These are phyloP conservation scores for Scelioninae gen. 1 DNA, from an alignment of 2,888 invertebrate genomes.

Conservation along the genomic window DNA sequence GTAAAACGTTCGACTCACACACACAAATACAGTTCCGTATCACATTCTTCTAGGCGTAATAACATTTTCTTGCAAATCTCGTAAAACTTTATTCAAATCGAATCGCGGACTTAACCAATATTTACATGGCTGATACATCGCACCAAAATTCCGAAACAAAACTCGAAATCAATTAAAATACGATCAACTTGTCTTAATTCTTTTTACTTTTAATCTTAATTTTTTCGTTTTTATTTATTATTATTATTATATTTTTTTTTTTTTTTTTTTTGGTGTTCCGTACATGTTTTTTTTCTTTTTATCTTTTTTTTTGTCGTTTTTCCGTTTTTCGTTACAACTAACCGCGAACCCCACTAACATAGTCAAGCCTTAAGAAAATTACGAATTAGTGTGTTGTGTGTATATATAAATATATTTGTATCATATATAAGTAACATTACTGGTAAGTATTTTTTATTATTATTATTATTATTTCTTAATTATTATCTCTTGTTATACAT, in stretches of 20 bases:
- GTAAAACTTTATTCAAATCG: slow-evolving; percentile 5
- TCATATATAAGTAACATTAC: slow-evolving; percentile 65
- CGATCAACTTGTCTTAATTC: no score
- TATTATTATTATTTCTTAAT: slow-evolving; percentile 16
- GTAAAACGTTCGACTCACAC: slow-evolving; percentile 78
- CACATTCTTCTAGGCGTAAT: slow-evolving; percentile 68
- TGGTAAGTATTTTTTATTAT: slow-evolving; percentile 54
- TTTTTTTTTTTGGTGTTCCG: background rate
- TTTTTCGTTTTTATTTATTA: background rate
- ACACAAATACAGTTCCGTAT: slow-evolving; percentile 59
- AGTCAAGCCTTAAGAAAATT: slow-evolving; percentile 67
- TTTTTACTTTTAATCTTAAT: no score
- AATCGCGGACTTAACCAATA: slow-evolving; percentile 13
- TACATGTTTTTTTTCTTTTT: background rate
- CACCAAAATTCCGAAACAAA: no score
- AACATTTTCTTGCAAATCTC: slow-evolving; percentile 21
- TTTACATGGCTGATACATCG: slow-evolving; percentile 57
- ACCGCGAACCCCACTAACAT: slow-evolving; percentile 65
- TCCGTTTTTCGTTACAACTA: slow-evolving; percentile 53
- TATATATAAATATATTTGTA: slow-evolving; percentile 63
- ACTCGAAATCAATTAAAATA: no score
- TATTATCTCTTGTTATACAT: no score
- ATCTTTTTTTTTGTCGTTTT: slow-evolving; percentile 41
- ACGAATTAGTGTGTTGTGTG: slow-evolving; percentile 63
- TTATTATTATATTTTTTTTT: background rate